Evolutionary conservation across 2,113 vertebrate species (phyloP).

Genomic region (Pluvianellus socialis): DNA sequence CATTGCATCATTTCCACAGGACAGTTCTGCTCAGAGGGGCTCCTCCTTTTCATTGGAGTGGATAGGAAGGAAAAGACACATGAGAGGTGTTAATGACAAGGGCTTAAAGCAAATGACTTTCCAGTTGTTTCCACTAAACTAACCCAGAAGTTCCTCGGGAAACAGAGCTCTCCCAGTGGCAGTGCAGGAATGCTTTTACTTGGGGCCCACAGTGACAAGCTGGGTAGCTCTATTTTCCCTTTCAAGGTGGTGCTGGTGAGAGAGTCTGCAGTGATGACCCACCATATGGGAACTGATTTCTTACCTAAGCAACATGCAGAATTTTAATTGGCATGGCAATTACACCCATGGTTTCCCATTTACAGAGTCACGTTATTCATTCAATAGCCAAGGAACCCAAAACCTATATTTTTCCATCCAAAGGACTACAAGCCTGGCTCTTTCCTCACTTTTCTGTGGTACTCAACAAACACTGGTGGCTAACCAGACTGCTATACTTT

Average conservation of each 20-base stretch:
- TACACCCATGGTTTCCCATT: background rate
- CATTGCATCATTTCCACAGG: background rate
- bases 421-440: background rate
- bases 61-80: background rate
- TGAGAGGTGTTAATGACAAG: background rate
- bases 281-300: background rate
- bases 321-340: slow-evolving; percentile 4
- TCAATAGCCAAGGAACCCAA: background rate
- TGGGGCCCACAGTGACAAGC: background rate
- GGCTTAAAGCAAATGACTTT: background rate
- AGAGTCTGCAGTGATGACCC: background rate
- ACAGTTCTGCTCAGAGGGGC: background rate
- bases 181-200: background rate
- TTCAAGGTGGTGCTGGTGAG: background rate
- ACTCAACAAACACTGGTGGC: background rate
- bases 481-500: background rate
- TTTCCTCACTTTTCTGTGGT: background rate
- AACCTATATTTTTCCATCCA: background rate
- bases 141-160: background rate
- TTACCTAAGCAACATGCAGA: background rate
- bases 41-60: background rate
- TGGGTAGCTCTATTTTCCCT: background rate
- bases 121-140: background rate
- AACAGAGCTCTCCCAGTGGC: background rate
- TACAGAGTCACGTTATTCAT: background rate